Percentiles rank a stretch among this genome's conserved stretches.
Evolutionary conservation across 2,113 vertebrate genomes (phyloP).

Genomic region (Neoarius graeffei): DNA sequence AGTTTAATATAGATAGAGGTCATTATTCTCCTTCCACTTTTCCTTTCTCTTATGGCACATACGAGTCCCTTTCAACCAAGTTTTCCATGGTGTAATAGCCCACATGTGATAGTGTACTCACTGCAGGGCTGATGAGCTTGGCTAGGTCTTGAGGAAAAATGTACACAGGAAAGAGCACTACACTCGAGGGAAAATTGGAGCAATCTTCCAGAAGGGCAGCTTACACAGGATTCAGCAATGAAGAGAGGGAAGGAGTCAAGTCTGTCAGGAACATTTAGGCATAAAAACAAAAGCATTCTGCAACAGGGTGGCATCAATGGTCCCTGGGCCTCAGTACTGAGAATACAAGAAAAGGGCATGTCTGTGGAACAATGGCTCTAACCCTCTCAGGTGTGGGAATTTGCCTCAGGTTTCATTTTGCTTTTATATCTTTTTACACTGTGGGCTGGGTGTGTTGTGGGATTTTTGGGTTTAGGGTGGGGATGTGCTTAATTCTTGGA

Average conservation of each 20-base stretch:
- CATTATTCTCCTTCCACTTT: not conserved
- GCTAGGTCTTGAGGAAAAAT: conserved; percentile 14
- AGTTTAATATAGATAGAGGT: conserved; percentile 14
- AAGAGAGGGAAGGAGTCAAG: conserved; percentile 15
- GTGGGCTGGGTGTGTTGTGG: conserved; percentile 16
- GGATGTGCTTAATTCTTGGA: not conserved
- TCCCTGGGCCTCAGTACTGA: not conserved
- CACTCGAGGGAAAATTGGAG: conserved; percentile 28
- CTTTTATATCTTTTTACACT: conserved; percentile 15
- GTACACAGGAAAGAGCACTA: conserved; percentile 14
- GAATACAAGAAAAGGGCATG: not conserved
- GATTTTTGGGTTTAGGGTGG: conserved; percentile 14
- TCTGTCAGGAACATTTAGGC: conserved; percentile 46
- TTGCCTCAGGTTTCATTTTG: conserved; percentile 14
- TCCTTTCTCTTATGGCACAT: not conserved
- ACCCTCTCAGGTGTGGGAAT: conserved; percentile 16
- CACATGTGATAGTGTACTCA: not conserved
- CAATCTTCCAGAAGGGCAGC: conserved; percentile 33
- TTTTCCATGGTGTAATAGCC: conserved; percentile 34
- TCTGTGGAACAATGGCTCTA: not conserved
- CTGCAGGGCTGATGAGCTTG: conserved; percentile 19
- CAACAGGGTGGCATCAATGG: not conserved
- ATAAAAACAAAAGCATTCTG: conserved; percentile 8
- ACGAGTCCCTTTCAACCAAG: not conserved
- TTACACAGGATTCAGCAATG: conserved; percentile 46